Evolutionary conservation across 1,140 invertebrate species (phyloP).

Genomic region (Magallana angulata): DNA sequence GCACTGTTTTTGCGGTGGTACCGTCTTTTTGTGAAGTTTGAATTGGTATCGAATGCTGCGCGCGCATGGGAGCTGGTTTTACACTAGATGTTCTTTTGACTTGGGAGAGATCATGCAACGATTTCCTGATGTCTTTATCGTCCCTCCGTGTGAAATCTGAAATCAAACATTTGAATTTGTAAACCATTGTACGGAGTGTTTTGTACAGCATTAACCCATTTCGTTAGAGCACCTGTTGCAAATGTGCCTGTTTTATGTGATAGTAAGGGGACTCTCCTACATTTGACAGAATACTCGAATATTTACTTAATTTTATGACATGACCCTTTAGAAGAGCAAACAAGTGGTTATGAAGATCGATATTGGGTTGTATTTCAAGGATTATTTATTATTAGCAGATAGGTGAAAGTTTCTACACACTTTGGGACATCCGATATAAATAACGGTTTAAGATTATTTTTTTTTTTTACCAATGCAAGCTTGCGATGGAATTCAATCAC

Average conservation of each 20-base stretch:
- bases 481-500: not conserved
- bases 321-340: not conserved
- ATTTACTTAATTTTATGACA: not conserved
- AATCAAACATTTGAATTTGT: constrained; percentile 3
- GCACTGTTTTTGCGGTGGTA: constrained; percentile 30
- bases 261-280: too few species aligned
- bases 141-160: constrained; percentile 36
- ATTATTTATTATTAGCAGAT: not conserved
- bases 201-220: too few species aligned
- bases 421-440: not conserved
- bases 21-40: constrained; percentile 14
- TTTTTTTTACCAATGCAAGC: not conserved
- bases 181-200: too few species aligned
- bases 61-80: constrained; percentile 43
- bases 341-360: not conserved
- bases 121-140: constrained; percentile 53
- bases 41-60: constrained; percentile 45
- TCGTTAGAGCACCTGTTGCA: too few species aligned
- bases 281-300: too few species aligned
- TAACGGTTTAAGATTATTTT: not conserved
- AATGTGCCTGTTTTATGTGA: too few species aligned
- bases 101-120: constrained; percentile 37
- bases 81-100: constrained; percentile 41
- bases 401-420: constrained; percentile 3
- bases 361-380: not conserved